phyloP scores from a whole-genome alignment of 64 coral and sea anemone species.

The Acropora yongei region DNA sequence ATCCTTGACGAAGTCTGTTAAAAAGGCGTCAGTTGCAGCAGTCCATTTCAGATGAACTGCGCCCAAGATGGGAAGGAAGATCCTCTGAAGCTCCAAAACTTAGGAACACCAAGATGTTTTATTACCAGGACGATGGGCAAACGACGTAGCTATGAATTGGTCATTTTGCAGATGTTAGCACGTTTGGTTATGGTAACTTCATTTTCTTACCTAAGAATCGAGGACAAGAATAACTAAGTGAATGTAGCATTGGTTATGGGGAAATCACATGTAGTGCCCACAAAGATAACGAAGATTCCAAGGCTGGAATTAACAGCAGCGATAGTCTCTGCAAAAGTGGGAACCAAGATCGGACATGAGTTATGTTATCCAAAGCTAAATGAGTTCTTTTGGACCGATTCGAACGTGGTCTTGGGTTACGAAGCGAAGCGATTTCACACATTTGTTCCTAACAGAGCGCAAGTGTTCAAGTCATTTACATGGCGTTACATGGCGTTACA shows the following conservation, averaged over 20 bases:
- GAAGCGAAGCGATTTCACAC: too few species aligned
- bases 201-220: slow-evolving; percentile 6
- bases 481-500: too few species aligned
- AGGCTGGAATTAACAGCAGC: too few species aligned
- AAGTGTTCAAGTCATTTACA: too few species aligned
- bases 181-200: slow-evolving; percentile 17
- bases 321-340: too few species aligned
- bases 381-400: too few species aligned
- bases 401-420: too few species aligned
- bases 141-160: not conserved
- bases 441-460: too few species aligned
- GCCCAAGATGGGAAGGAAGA: not conserved
- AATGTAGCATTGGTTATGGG: not conserved
- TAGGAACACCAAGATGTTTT: slow-evolving; percentile 42
- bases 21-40: too few species aligned
- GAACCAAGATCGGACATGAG: too few species aligned
- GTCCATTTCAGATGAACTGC: not conserved
- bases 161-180: slow-evolving; percentile 8
- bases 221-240: not conserved
- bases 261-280: not conserved
- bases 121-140: not conserved
- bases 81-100: not conserved
- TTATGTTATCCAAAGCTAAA: too few species aligned
- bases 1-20: too few species aligned
- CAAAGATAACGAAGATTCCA: not conserved